phyloP scores from a whole-genome alignment of 2,888 invertebrate species.

The Drosophila hamatofila region DNA sequence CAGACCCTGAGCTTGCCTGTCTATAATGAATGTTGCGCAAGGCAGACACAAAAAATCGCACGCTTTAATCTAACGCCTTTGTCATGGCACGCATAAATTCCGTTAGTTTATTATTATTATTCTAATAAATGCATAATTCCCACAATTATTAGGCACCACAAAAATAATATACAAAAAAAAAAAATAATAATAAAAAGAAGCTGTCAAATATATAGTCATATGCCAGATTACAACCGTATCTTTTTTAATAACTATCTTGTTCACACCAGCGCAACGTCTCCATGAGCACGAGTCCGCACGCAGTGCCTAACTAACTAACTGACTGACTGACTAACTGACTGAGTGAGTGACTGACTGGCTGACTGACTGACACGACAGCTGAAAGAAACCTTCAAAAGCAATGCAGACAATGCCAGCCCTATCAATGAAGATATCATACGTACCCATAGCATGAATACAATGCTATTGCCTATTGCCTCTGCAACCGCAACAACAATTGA shows the following conservation, averaged over 20 bases:
- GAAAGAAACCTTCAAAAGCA: conserved; percentile 73
- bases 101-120: conserved; percentile 70
- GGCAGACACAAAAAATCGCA: conserved; percentile 42
- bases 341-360: conserved; percentile 37
- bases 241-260: conserved; percentile 57
- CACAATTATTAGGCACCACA: conserved; percentile 67
- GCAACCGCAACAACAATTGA: conserved; percentile 42
- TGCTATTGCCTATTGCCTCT: conserved; percentile 27
- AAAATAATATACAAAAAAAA: conserved; percentile 4
- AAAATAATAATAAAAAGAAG: conserved; percentile 17
- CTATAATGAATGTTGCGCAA: conserved; percentile 51
- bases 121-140: conserved; percentile 72
- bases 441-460: conserved; percentile 42
- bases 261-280: conserved; percentile 62
- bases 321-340: conserved; percentile 34
- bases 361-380: conserved; percentile 36
- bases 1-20: conserved; percentile 31
- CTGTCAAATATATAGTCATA: conserved; percentile 38
- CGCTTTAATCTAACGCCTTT: conserved; percentile 53
- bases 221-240: conserved; percentile 34
- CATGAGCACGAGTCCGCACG: conserved; percentile 56
- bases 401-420: conserved; percentile 69
- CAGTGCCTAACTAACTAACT: conserved; percentile 37
- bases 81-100: conserved; percentile 69
- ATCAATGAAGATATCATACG: conserved; percentile 71